Percentiles rank a stretch among this genome's conserved stretches.
Evolutionary conservation across 2,888 invertebrate genomes (phyloP).

Genomic region (Gandaritis pyraliata): DNA sequence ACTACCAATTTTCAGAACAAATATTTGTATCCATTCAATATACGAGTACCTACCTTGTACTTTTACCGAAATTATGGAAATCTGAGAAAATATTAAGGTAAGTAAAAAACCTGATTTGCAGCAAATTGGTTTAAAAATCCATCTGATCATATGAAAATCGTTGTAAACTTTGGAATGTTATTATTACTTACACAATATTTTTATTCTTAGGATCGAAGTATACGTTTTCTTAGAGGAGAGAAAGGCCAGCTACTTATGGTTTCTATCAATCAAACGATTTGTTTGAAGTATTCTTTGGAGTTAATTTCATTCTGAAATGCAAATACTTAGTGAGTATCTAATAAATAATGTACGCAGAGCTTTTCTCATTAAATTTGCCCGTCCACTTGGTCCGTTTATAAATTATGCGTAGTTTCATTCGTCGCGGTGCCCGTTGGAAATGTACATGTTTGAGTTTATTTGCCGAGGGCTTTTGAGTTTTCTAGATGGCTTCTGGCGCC

Average conservation of each 20-base stretch:
- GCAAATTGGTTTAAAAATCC: not conserved
- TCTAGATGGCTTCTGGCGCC: constrained; percentile 56
- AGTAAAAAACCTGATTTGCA: no score
- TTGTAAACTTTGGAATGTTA: no score
- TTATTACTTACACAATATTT: no score
- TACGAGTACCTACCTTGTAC: no score
- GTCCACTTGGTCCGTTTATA: constrained; percentile 44
- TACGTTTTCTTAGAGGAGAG: no score
- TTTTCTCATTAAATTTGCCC: constrained; percentile 40
- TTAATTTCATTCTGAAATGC: constrained; percentile 1
- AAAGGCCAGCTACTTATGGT: not conserved
- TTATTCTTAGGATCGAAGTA: no score
- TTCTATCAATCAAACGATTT: constrained; percentile 1
- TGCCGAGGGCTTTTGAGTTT: constrained; percentile 59
- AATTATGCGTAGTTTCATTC: constrained; percentile 46
- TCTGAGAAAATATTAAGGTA: no score
- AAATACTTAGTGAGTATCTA: constrained; percentile 12
- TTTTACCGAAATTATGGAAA: no score
- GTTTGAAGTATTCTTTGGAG: constrained; percentile 4
- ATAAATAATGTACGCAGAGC: constrained; percentile 21
- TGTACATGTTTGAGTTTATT: constrained; percentile 57
- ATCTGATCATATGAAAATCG: no score
- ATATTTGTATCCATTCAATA: not conserved
- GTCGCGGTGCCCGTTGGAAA: constrained; percentile 40
- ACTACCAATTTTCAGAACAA: not conserved